These are phyloP conservation scores for Lepidothrix coronata DNA, from an alignment of 2,113 vertebrate genomes.

Conservation along the genomic window DNA sequence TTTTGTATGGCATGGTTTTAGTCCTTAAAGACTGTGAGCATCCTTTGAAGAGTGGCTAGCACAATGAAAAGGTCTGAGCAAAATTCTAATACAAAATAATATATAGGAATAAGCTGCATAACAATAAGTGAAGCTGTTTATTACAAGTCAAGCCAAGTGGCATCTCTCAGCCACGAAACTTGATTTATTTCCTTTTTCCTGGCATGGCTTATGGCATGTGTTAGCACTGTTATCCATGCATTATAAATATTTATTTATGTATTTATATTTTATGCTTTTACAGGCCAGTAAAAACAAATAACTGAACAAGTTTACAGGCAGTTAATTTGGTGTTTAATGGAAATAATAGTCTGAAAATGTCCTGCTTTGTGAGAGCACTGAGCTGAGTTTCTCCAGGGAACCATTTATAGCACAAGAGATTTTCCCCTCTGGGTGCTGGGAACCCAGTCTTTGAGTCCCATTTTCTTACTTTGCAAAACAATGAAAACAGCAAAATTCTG, in stretches of 20 bases:
- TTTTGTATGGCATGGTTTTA: neutral
- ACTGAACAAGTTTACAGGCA: constrained; percentile 60
- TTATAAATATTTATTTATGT: constrained; percentile 72
- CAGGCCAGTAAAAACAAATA: constrained; percentile 64
- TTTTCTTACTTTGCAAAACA: neutral
- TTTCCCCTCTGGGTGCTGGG: neutral
- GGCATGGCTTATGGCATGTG: neutral
- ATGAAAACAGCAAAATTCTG: neutral
- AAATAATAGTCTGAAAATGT: constrained; percentile 52
- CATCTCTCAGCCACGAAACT: neutral
- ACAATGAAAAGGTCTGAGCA: neutral
- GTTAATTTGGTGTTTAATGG: constrained; percentile 60
- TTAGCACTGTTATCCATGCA: constrained; percentile 44
- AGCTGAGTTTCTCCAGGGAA: constrained; percentile 7
- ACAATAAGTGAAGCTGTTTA: neutral
- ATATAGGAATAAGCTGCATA: neutral
- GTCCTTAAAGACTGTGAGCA: neutral
- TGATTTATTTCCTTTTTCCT: constrained; percentile 37
- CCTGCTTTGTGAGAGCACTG: neutral
- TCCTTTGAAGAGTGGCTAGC: neutral
- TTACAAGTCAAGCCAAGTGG: constrained; percentile 25
- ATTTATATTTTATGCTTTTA: constrained; percentile 67
- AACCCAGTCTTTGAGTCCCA: neutral
- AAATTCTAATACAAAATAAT: neutral
- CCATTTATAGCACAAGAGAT: neutral